Base-by-base conservation (phyloP, 2,797 vertebrate species). In the Typhlichthys subterraneus region DNA sequence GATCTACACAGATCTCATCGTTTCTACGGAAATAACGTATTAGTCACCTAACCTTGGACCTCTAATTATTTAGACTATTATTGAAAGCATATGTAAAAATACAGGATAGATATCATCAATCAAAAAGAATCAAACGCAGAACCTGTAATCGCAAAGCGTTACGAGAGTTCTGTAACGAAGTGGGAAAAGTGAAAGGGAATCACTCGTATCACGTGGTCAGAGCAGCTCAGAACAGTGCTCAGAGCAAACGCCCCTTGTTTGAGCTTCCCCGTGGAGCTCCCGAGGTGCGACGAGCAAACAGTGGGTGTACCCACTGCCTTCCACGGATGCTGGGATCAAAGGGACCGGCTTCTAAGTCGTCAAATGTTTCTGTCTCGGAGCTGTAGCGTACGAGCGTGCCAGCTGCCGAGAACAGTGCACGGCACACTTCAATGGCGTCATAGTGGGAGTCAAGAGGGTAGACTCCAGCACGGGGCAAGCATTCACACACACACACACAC, bases 401-500 rank as follows among this genome's bases (percentile, higher is more conserved):
- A 73, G 81, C 85, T 83, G 85, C 87, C 82, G 87, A 88, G 86
- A 29, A 29, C 23, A 4, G 23, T 29, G 23, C 72, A 19, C 77
- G 73, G 78, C 81, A 82, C 77, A 85, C 86, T 81, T 69, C 61
- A 75, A 67, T 75, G 78, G 74, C 83, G 23, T 29, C 23, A 78
- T n/a, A 64, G 82, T 63, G 79, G 83, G 86, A 85, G 88, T 85
- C 79, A 70, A 77, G 80, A 73, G 81, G 33, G 33, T 47, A 74
- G 77, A 66, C 69, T 76, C 64, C 59, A 59, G 31, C 6, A 46
- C 23, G 71, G 61, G 66, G 17, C 49, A 11, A 45, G 48, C 46
- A 33, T 29, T 14, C 46, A 64, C 58, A 49, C 52, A 61, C 12
- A n/a, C n/a, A 38, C 65, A 63, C 50, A 56, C 51, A 61, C 61